Base-by-base conservation (phyloP, 2,113 vertebrate species). In the Coregonus clupeaformis region DNA sequence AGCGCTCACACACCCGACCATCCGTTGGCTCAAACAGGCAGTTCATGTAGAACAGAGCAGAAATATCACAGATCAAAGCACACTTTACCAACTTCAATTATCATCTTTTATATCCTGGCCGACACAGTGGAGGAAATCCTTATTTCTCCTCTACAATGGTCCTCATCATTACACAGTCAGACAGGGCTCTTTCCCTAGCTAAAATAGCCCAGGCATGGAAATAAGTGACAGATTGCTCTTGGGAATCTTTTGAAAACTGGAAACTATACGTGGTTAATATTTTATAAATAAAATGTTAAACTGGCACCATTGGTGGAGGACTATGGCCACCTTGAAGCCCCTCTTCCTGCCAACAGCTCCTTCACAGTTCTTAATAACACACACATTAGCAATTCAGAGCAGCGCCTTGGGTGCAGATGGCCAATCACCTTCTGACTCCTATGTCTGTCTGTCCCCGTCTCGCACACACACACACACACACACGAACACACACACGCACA, bases 221-320 rank as follows among this genome's bases (percentile, higher is more conserved):
- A 87, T 84, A 76, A 83, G 62, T 70, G 70, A 68, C 75, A 69
- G 76, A 80, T 82, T 74, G 49, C 76, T 72, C 85, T 86, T 86
- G 81, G 75, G 80, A 77, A 79, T 77, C 75, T 74, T 81, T 78
- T 72, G 55, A 68, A 78, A 80, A 77, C 80, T 63, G 22, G 52
- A 76, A 82, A 84, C 71, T 72, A 66, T 67, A 80, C n/a, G 73
- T 57, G 69, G 73, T 75, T 80, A 82, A 87, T 85, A 82, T 79
- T 86, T 86, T 59, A 88, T 75, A 72, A 86, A 27, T n/a, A 73
- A 82, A 87, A 82, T 82, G 86, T 84, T 81, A 80, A 83, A 86
- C 68, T 57, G 69, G 55, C 2, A 42, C 36, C 42, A 57, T 74
- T 77, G 69, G n/a, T 25, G 42, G 74, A 45, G 32, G 72, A 68